Base-by-base conservation (phyloP, 2,797 vertebrate genomes). In the Lateolabrax maculatus region DNA sequence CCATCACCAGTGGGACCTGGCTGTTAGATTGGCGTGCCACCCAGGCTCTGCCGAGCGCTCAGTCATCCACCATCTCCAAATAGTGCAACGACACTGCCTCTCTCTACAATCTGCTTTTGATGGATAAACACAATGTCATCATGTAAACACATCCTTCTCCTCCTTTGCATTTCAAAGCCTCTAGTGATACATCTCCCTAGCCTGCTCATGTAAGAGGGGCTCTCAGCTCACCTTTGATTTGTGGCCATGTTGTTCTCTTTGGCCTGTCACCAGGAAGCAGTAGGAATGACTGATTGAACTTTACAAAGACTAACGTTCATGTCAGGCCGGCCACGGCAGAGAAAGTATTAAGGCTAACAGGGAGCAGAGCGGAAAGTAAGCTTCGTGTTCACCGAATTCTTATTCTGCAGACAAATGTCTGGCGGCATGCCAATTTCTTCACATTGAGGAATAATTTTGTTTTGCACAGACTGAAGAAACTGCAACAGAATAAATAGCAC, bases 81-180 rank as follows among this genome's bases (percentile, higher is more conserved):
- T 79, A 80, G 77, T 84, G 79, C 90, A 71, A 55, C 79, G 41
- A 53, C 79, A 61, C 85, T 55, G 57, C 87, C 83, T 87, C 83
- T 71, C 89, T 80, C 60, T 18, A 79, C 87, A 79, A 76, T 83
- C 90, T 87, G 77, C 79, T 81, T 88, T 86, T 93, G 94, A 94
- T 94, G 92, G 92, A 94, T 94, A 88, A 93, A 90, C 92, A 87
- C 88, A 82, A 83, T 82, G 80, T 71, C 83, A 71, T 89, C 87
- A 83, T 93, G 91, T 93, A 92, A 94, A 94, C 91, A 94, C 86
- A 92, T 91, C 86, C 90, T 84, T 90, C 91, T 92, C 84, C 85
- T 91, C 67, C 83, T 91, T 91, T 94, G 92, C 94, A 93, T 94
- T 93, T 91, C 87, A 85, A 87, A 92, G 88, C 87, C 85, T 39